These are phyloP conservation scores for Protobothrops flavoviridis DNA, from an alignment of 2,113 vertebrate species.

Conservation along the genomic window DNA sequence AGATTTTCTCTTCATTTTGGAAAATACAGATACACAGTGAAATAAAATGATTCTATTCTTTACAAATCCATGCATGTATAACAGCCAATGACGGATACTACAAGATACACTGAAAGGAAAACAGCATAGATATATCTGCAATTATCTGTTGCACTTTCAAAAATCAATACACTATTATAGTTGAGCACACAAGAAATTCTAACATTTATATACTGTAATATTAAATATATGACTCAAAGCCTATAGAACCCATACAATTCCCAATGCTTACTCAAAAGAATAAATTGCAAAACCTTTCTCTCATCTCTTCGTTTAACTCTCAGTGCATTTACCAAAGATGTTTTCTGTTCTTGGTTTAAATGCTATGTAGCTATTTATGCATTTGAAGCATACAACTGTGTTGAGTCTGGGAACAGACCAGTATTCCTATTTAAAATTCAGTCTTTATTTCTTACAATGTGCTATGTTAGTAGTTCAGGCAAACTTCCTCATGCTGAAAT, in stretches of 20 bases:
- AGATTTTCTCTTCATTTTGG: background rate
- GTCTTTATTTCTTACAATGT: background rate
- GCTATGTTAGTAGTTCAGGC: background rate
- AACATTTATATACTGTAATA: conserved; percentile 15
- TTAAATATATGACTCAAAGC: background rate
- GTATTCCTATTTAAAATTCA: background rate
- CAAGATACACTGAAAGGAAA: conserved; percentile 14
- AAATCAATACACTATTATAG: conserved; percentile 35
- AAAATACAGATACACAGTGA: conserved; percentile 24
- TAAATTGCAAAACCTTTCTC: background rate
- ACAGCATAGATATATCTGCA: conserved; percentile 31
- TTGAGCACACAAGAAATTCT: accelerated
- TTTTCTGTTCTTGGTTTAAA: conserved; percentile 27
- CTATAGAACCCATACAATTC: conserved; percentile 1
- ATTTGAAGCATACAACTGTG: background rate
- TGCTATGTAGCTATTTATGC: conserved; percentile 3
- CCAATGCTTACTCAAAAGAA: background rate
- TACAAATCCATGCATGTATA: conserved; percentile 33
- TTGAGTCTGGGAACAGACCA: background rate
- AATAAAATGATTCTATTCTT: conserved; percentile 42
- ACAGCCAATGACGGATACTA: conserved; percentile 37
- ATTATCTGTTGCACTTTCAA: conserved; percentile 36
- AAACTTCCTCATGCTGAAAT: background rate
- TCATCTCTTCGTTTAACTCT: conserved; percentile 21
- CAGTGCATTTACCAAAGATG: background rate